Percentiles rank a stretch among this genome's conserved stretches.
Conservation (phyloP, 2,113 vertebrate genomes). For the Psettodes erumei region DNA sequence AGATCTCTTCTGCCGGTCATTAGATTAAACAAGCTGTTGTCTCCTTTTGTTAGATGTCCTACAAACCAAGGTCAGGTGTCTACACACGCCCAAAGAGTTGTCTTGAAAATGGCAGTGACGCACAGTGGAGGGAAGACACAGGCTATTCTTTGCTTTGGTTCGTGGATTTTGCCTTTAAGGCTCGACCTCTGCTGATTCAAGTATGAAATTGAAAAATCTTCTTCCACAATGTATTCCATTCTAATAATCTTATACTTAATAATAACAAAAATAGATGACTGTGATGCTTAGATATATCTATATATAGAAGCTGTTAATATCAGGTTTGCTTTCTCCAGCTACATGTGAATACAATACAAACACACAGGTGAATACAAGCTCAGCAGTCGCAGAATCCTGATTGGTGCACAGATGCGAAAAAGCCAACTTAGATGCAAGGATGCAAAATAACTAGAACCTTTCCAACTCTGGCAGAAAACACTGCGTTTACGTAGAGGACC, state of each 20-base stretch:
- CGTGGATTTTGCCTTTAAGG: slow-evolving; percentile 11
- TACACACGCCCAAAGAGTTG: slow-evolving; percentile 13
- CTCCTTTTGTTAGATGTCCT: slow-evolving; percentile 54
- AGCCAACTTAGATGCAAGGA: no score
- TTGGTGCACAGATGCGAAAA: no score
- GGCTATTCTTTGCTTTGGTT: slow-evolving; percentile 26
- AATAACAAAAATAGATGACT: background rate
- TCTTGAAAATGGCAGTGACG: slow-evolving; percentile 1
- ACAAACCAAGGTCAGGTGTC: slow-evolving; percentile 43
- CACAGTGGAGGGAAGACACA: background rate
- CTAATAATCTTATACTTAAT: background rate
- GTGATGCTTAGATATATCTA: background rate
- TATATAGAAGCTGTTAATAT: background rate
- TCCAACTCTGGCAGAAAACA: background rate
- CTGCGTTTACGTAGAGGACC: background rate
- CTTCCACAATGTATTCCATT: slow-evolving; percentile 8
- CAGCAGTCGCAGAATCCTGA: background rate
- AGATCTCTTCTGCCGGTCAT: slow-evolving; percentile 56
- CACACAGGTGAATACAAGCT: background rate
- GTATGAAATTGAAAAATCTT: slow-evolving; percentile 18
- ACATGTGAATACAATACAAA: background rate
- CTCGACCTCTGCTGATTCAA: slow-evolving; percentile 25
- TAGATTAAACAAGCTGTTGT: slow-evolving; percentile 67
- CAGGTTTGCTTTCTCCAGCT: background rate
- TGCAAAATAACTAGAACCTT: background rate